A percentile compares a stretch with the other conserved stretches of the same genome.
These are phyloP conservation scores for Tuta absoluta DNA, from an alignment of 2,888 invertebrate genomes.

Conservation along the genomic window DNA sequence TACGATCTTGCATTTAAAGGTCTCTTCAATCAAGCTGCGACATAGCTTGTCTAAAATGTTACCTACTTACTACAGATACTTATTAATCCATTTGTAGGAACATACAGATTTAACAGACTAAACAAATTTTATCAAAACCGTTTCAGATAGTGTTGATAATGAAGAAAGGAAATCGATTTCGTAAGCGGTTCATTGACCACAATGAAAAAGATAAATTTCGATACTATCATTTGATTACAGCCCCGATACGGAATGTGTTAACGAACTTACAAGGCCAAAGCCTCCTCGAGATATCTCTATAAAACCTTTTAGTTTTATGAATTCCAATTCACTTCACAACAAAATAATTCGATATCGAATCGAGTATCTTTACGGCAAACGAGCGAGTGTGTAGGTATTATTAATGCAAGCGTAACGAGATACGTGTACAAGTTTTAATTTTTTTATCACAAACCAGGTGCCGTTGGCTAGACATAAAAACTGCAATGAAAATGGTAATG, in stretches of 20 bases:
- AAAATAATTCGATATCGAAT: slow-evolving; percentile 69
- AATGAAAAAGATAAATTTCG: slow-evolving; percentile 51
- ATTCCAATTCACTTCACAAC: slow-evolving; percentile 70
- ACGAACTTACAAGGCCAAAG: slow-evolving; percentile 76
- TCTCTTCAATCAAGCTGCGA: background rate
- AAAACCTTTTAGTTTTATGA: slow-evolving; percentile 76
- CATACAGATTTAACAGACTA: background rate
- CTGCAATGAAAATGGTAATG: slow-evolving; percentile 51
- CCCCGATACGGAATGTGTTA: slow-evolving; percentile 71
- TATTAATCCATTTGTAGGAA: background rate
- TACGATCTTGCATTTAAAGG: background rate
- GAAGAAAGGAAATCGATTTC: background rate
- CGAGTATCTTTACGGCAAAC: slow-evolving; percentile 71
- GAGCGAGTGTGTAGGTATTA: slow-evolving; percentile 56
- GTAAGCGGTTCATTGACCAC: slow-evolving; percentile 41
- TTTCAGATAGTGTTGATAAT: background rate
- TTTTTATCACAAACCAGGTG: slow-evolving; percentile 51
- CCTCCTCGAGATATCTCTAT: slow-evolving; percentile 70
- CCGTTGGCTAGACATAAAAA: slow-evolving; percentile 49
- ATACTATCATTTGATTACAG: slow-evolving; percentile 71
- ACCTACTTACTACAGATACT: too few species aligned
- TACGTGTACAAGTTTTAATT: slow-evolving; percentile 42
- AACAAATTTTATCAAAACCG: background rate
- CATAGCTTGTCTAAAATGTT: background rate
- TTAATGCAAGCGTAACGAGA: slow-evolving; percentile 47